phyloP scores from a whole-genome alignment of 2,888 invertebrate species.

The Heteromyza rotundicornis region DNA sequence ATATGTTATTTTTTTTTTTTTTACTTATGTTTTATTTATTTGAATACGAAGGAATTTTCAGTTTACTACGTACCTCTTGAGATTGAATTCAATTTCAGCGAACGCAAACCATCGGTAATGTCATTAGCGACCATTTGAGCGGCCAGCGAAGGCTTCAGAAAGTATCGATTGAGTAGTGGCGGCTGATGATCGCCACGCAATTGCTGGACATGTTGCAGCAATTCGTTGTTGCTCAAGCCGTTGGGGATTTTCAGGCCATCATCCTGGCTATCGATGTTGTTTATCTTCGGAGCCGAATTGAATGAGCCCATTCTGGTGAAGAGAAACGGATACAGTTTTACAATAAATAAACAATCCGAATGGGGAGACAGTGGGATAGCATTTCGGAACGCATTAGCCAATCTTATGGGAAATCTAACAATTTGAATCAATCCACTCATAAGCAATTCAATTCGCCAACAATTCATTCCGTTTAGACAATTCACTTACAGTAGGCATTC shows the following conservation, averaged over 20 bases:
- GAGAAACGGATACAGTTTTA: too few species aligned
- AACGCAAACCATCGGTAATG: slow-evolving; percentile 57
- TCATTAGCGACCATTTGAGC: slow-evolving; percentile 43
- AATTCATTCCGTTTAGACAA: background rate
- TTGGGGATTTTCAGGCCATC: slow-evolving; percentile 65
- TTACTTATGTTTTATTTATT: too few species aligned
- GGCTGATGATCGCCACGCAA: slow-evolving; percentile 63
- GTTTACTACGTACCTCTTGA: slow-evolving; percentile 59
- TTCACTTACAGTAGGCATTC: background rate
- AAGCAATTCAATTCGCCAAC: background rate
- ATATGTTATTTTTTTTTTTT: slow-evolving; percentile 22
- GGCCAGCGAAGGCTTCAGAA: slow-evolving; percentile 47
- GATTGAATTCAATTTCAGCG: slow-evolving; percentile 63
- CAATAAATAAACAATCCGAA: background rate
- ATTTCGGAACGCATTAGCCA: too few species aligned
- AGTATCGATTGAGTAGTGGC: slow-evolving; percentile 61
- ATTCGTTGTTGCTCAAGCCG: slow-evolving; percentile 62
- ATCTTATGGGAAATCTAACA: too few species aligned
- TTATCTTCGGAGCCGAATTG: slow-evolving; percentile 71
- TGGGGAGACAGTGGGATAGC: background rate
- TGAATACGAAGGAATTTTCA: too few species aligned
- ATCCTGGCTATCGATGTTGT: slow-evolving; percentile 70
- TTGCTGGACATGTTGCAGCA: slow-evolving; percentile 66
- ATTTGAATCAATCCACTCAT: too few species aligned
- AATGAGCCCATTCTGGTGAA: slow-evolving; percentile 75